Base-by-base conservation (phyloP, 1,140 invertebrate genomes). In the Drosophila cardini region DNA sequence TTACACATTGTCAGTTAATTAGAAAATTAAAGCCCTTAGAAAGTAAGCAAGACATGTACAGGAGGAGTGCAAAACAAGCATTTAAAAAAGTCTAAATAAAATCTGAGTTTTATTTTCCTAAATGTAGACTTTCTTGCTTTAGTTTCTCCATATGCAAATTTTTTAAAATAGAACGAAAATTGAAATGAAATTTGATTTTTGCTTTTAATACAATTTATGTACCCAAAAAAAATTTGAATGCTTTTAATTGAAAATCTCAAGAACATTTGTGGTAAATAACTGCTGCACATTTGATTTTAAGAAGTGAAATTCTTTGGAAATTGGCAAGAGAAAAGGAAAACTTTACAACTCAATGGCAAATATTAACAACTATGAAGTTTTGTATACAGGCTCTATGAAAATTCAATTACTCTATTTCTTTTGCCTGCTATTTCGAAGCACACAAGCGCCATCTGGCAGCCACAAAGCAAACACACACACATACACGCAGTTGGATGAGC, bases 341-440 rank as follows among this genome's bases (percentile, higher is more conserved):
- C 43, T 38, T n/a, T 46, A 56, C 43, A 46, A 60, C 34, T 26
- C 60, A 50, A 74, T 52, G 30, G 43, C 38, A 13, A 55, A 45
- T 53, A 63, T 61, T 21, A 69, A 58, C 42, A 72, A 48, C 26
- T 46, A n/a, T 48, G 11, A 48, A 48, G 42, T 78, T 70, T 45
- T 67, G 32, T 70, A 40, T 72, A 50, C 58, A 38, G 46, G 60
- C 50, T 69, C 74, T 72, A 78, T 86, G 61, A 78, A 86, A 86
- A 86, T 86, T 86, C 82, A 86, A 86, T 86, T 86, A 86, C 82
- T 86, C 78, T 81, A 86, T 86, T 86, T 26, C 4, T 75, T 75
- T 48, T 70, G 52, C 42, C 43, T 48, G 50, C 32, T 36, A 38
- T 11, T 36, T 40, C 42, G 45, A 63, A 2, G 60, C 52, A 15